phyloP scores from a whole-genome alignment of 2,797 vertebrate genomes.

The Halcyon chelicuti region DNA sequence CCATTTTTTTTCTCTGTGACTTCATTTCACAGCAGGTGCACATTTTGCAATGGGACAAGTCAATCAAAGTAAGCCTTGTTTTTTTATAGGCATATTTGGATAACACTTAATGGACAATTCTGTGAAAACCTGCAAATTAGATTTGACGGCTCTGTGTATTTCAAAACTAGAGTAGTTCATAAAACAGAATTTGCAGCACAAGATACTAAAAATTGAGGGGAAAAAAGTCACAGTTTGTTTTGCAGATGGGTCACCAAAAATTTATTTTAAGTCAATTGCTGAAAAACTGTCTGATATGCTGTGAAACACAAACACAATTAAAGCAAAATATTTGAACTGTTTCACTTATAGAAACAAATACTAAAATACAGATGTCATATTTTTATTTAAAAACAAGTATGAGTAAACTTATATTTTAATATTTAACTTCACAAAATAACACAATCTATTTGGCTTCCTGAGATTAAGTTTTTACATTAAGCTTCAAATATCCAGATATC shows the following conservation, averaged over 20 bases:
- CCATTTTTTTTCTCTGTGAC: constrained; percentile 64
- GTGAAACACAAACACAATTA: neutral
- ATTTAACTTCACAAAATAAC: neutral
- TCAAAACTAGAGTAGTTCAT: constrained; percentile 43
- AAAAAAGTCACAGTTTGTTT: neutral
- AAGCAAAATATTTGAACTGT: neutral
- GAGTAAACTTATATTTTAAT: neutral
- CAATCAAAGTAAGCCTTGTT: constrained; percentile 71
- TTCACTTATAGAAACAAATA: neutral
- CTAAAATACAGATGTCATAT: neutral
- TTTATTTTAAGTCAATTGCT: neutral
- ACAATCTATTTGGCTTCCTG: neutral
- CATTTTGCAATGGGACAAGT: constrained; percentile 77
- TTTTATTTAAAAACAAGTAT: neutral
- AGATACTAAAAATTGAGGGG: neutral
- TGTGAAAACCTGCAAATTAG: constrained; percentile 57
- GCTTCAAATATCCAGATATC: neutral
- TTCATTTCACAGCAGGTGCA: constrained; percentile 80
- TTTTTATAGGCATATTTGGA: constrained; percentile 53
- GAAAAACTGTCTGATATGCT: neutral
- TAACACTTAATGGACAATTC: constrained; percentile 58
- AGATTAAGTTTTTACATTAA: neutral
- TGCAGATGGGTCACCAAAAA: neutral
- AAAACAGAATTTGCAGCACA: constrained; percentile 17
- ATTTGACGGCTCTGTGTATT: constrained; percentile 24